phyloP scores from a whole-genome alignment of 2,888 invertebrate genomes.

The Erynnis tages region DNA sequence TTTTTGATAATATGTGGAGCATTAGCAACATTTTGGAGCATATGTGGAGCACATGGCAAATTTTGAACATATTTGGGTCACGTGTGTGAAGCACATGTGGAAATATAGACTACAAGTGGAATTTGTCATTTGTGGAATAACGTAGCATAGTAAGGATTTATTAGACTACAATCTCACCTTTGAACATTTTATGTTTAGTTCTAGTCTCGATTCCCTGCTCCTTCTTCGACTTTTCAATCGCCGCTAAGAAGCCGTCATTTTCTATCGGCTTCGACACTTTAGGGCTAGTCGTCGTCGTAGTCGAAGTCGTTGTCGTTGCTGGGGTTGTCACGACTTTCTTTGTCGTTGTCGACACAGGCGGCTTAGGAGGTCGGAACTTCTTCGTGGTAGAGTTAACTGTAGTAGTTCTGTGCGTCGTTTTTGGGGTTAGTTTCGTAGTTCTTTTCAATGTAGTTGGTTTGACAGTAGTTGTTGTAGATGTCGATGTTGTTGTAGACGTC shows the following conservation, averaged over 20 bases:
- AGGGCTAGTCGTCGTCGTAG: conserved; percentile 24
- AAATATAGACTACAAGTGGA: too few species aligned
- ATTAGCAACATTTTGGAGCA: too few species aligned
- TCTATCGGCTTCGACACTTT: conserved; percentile 32
- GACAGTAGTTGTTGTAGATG: conserved; percentile 25
- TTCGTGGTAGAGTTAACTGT: too few species aligned
- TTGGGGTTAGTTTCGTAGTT: conserved; percentile 21
- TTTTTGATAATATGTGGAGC: too few species aligned
- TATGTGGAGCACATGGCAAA: too few species aligned
- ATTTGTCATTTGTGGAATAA: too few species aligned
- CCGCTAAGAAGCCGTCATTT: conserved; percentile 34
- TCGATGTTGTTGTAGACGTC: conserved; percentile 33
- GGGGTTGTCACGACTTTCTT: conserved; percentile 5
- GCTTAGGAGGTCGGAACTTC: too few species aligned
- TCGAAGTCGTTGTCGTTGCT: conserved; percentile 21
- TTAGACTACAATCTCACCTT: conserved; percentile 32
- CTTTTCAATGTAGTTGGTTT: conserved; percentile 33
- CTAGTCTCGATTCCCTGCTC: conserved; percentile 33
- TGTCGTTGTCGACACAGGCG: too few species aligned
- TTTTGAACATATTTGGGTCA: too few species aligned
- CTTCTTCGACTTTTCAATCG: conserved; percentile 34
- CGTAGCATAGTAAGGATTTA: too few species aligned
- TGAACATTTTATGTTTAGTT: conserved; percentile 7
- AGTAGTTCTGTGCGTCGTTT: conserved; percentile 13
- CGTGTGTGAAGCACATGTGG: too few species aligned